phyloP scores from a whole-genome alignment of 2,888 invertebrate species.

The Geotrupes spiniger region DNA sequence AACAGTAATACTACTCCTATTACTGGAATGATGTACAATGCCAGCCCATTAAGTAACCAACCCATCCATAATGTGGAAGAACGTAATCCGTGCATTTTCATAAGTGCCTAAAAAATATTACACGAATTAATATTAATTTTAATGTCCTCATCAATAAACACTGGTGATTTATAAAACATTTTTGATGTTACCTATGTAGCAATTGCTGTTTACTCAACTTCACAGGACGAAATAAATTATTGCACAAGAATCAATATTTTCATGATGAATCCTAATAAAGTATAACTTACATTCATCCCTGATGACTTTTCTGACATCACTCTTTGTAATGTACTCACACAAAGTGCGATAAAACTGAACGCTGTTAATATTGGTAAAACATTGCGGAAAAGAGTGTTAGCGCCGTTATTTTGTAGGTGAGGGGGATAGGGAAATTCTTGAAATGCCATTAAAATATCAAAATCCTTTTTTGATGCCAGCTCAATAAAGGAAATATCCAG shows the following conservation, averaged over 20 bases:
- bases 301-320: slow-evolving; percentile 60
- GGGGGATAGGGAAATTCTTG: slow-evolving; percentile 60
- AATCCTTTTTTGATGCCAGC: slow-evolving; percentile 25
- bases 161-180: too few species aligned
- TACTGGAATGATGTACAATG: slow-evolving; percentile 63
- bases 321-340: slow-evolving; percentile 55
- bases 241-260: too few species aligned
- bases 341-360: slow-evolving; percentile 53
- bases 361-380: slow-evolving; percentile 48
- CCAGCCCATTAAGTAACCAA: slow-evolving; percentile 78
- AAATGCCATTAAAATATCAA: slow-evolving; percentile 40
- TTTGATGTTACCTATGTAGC: too few species aligned
- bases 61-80: slow-evolving; percentile 84
- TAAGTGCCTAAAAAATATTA: slow-evolving; percentile 73
- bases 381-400: slow-evolving; percentile 39
- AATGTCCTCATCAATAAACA: too few species aligned
- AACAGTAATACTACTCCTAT: slow-evolving; percentile 55
- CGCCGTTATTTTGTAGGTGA: slow-evolving; percentile 39
- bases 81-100: slow-evolving; percentile 88
- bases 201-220: too few species aligned
- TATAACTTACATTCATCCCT: slow-evolving; percentile 54
- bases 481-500: slow-evolving; percentile 59
- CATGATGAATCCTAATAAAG: too few species aligned
- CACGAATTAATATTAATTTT: too few species aligned
- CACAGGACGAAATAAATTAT: too few species aligned